A percentile compares a stretch with the other conserved stretches of the same genome.
Conservation (phyloP, 1,140 invertebrate species). For the Philotrypesis tridentata region DNA sequence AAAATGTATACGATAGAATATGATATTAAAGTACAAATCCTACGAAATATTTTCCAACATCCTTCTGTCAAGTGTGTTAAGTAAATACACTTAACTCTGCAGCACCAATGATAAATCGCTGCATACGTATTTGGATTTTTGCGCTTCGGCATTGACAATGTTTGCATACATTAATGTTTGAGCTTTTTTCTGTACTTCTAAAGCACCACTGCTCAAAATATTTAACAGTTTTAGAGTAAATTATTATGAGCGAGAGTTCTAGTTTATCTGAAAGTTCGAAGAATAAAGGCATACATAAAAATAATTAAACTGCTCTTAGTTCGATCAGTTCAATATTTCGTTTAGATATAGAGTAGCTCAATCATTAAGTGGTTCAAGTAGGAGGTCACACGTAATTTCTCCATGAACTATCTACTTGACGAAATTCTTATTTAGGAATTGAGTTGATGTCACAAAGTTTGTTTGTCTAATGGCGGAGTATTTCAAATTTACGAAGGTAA, state of each 20-base stretch:
- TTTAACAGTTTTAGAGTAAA: not conserved
- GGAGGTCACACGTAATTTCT: not conserved
- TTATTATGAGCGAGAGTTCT: not conserved
- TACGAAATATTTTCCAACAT: constrained; percentile 5
- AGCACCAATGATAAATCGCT: not conserved
- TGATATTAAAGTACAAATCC: constrained; percentile 29
- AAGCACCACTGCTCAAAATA: not conserved
- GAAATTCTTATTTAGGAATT: not conserved
- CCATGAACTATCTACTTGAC: not conserved
- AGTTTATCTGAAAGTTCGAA: not conserved
- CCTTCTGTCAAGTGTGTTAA: not conserved
- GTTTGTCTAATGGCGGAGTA: not conserved
- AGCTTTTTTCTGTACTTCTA: not conserved
- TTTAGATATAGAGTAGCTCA: constrained; percentile 16
- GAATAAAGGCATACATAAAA: not conserved
- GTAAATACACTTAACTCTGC: not conserved
- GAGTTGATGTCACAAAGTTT: not conserved
- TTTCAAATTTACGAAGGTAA: constrained; percentile 40
- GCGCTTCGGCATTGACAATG: too few relatives aligned
- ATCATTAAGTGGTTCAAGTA: not conserved
- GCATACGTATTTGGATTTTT: too few relatives aligned
- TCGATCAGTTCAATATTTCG: not conserved
- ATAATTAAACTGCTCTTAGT: not conserved
- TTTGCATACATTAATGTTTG: not conserved
- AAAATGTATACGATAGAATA: not conserved